Evolutionary conservation across 2,113 vertebrate species (phyloP).

Genomic region (Myrmecophaga tridactyla): DNA sequence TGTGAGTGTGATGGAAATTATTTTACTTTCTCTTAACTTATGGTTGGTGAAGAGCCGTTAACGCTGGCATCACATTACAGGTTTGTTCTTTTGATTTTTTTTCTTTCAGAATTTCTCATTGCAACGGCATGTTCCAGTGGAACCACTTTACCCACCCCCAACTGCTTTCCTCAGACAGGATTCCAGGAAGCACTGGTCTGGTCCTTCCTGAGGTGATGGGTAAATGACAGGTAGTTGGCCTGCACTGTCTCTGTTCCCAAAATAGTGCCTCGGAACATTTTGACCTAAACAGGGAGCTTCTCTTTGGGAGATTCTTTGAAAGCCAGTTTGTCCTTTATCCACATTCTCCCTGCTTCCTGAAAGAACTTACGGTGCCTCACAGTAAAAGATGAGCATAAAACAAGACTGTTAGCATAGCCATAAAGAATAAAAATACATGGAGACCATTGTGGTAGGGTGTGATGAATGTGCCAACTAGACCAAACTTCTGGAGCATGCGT

Average conservation of each 20-base stretch:
- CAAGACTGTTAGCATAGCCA: not conserved
- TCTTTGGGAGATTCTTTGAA: constrained; percentile 29
- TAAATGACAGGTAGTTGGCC: not conserved
- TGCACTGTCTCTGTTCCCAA: not conserved
- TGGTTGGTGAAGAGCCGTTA: constrained; percentile 12
- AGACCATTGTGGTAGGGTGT: not conserved
- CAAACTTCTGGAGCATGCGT: not conserved
- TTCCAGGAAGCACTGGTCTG: constrained; percentile 1
- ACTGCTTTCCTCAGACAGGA: constrained; percentile 12
- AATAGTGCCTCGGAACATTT: constrained; percentile 12
- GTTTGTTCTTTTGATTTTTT: constrained; percentile 11
- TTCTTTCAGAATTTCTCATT: constrained; percentile 43
- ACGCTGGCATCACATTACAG: constrained; percentile 40
- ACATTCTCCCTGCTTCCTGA: not conserved
- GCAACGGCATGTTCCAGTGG: constrained; percentile 58
- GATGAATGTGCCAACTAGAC: not conserved
- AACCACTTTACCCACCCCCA: constrained; percentile 20
- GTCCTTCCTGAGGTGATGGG: not conserved
- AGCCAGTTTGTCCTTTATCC: not conserved
- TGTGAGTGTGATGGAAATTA: constrained; percentile 27
- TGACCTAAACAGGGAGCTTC: not conserved
- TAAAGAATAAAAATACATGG: not conserved
- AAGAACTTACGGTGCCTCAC: not conserved
- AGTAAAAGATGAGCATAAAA: not conserved
- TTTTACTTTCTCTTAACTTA: constrained; percentile 51